These are phyloP conservation scores for Eucera pruinosa DNA, from an alignment of 2,888 invertebrate species.

Conservation along the genomic window DNA sequence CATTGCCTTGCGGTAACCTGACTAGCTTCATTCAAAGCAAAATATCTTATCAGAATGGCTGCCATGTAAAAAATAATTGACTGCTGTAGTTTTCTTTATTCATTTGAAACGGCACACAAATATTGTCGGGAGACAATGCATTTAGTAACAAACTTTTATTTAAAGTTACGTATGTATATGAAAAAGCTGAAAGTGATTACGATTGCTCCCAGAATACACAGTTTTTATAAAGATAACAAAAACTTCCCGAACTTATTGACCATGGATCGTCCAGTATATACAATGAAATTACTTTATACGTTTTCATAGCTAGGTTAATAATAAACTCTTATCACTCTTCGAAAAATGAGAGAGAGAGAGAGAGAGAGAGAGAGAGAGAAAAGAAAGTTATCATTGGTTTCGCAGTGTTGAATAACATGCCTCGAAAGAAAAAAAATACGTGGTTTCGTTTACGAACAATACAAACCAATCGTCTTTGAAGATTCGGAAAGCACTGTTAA, in stretches of 20 bases:
- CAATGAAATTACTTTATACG: conserved; percentile 33
- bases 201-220: conserved; percentile 27
- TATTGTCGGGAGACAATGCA: conserved; percentile 2
- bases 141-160: conserved; percentile 21
- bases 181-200: conserved; percentile 25
- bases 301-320: conserved; percentile 55
- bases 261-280: conserved; percentile 45
- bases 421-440: conserved; percentile 1
- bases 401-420: conserved; percentile 47
- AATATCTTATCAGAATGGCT: conserved; percentile 56
- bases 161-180: neutral
- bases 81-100: conserved; percentile 11
- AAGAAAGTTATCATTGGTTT: conserved; percentile 41
- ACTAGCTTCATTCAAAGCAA: conserved; percentile 47
- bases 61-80: conserved; percentile 31
- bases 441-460: conserved; percentile 36
- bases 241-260: conserved; percentile 48
- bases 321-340: conserved; percentile 52
- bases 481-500: conserved; percentile 46
- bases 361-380: neutral
- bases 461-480: conserved; percentile 48
- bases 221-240: conserved; percentile 43
- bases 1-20: conserved; percentile 42
- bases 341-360: conserved; percentile 13
- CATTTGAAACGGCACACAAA: conserved; percentile 21